Evolutionary conservation across 1,140 invertebrate genomes (phyloP), one percentile per base, ranked within the genome.

Genomic region (Aphaenogaster rudis): DNA sequence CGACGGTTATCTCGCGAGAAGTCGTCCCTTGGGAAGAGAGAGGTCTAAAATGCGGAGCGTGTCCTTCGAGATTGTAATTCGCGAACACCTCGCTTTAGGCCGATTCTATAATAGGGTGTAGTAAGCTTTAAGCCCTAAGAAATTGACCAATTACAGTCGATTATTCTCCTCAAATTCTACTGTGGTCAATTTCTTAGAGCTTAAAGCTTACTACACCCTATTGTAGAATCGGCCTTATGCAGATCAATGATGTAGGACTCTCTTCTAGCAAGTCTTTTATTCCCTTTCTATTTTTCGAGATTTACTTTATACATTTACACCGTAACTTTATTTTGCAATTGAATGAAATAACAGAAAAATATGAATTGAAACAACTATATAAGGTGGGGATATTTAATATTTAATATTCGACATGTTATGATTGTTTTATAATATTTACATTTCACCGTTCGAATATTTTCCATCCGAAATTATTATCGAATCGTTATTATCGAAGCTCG

Each of bases 1-100:
- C 42, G 42, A 50, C 15, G 54, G 54, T 54, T 74, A 82, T 82
- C 42, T 82, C 28, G 69, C 42, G 57, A 84, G 80, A 84, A 82
- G 39, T 59, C 54, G 54, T 74, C 67, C 39, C 52, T 42, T 82
- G 80, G 66, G 66, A 59, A 54, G 9, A 64, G 28, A 59, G 3
- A 2, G 5, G 45, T 8, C 66, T 42, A 54, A 80, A 48, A 71
- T 45, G n/a, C 39, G 42, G 28, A 66, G 33, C 36, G 42, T 81
- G 15, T 59, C 50, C 36, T 57, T 17, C 28, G 17, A 82, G 80
- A 82, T 74, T 67, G 48, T 67, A 57, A 42, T 72, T 39, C 67
- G 39, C 39, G 79, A 45, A 21, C 17, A 61, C 66, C 45, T 81
- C 21, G 39, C 17, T 72, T 59, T 28, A 28, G 28, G 28, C 28